Percentiles rank a stretch among this genome's conserved stretches.
phyloP scores from a whole-genome alignment of 2,888 invertebrate species.

The Biston betularia region DNA sequence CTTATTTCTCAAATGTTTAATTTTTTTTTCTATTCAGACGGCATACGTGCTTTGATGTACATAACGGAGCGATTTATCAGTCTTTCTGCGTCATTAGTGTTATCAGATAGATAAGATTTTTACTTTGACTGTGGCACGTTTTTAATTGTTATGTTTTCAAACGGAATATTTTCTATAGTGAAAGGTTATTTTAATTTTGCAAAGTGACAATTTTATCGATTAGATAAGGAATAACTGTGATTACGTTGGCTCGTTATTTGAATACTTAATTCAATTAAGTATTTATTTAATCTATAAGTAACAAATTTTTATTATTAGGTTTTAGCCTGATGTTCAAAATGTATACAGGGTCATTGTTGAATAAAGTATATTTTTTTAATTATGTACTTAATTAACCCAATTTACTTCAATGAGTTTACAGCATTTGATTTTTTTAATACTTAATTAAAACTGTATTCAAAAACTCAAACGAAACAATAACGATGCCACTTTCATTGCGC shows the following conservation, averaged over 20 bases:
- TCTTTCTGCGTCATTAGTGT: slow-evolving; percentile 63
- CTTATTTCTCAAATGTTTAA: slow-evolving; percentile 28
- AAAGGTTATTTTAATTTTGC: slow-evolving; percentile 17
- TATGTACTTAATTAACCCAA: too few species aligned
- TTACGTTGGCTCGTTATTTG: background rate
- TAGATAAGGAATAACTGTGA: slow-evolving; percentile 1
- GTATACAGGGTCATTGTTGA: too few species aligned
- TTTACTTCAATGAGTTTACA: too few species aligned
- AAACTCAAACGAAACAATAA: too few species aligned
- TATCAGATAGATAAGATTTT: slow-evolving; percentile 76
- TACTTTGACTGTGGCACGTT: slow-evolving; percentile 65
- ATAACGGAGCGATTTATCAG: slow-evolving; percentile 61
- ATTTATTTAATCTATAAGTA: too few species aligned
- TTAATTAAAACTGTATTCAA: too few species aligned
- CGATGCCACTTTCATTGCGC: too few species aligned
- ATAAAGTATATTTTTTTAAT: too few species aligned
- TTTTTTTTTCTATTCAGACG: slow-evolving; percentile 19
- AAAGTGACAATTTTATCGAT: slow-evolving; percentile 12
- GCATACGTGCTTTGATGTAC: slow-evolving; percentile 55
- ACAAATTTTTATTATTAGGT: too few species aligned
- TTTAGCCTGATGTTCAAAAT: too few species aligned
- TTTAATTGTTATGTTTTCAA: slow-evolving; percentile 46
- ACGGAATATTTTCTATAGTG: slow-evolving; percentile 30
- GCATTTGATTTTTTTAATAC: too few species aligned
- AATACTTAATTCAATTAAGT: background rate